These are phyloP conservation scores for Lysandra bellargus DNA, from an alignment of 2,888 invertebrate genomes.

Conservation along the genomic window DNA sequence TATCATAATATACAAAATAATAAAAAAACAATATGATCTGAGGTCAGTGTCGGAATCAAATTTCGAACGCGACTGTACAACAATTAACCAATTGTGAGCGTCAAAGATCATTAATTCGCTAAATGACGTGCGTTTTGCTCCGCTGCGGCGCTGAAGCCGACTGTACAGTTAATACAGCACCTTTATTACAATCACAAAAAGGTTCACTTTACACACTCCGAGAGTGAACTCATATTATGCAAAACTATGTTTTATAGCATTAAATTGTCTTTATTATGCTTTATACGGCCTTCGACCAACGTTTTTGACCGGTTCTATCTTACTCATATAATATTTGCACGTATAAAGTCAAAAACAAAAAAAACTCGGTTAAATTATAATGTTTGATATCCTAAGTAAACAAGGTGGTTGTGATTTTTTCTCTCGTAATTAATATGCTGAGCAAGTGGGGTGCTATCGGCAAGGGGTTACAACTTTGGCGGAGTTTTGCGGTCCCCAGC, in stretches of 20 bases:
- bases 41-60: background rate
- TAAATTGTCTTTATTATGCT: conserved; percentile 26
- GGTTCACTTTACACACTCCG: background rate
- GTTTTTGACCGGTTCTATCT: conserved; percentile 28
- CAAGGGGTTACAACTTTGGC: conserved; percentile 12
- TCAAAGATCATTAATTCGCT: conserved; percentile 32
- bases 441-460: background rate
- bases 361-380: conserved; percentile 16
- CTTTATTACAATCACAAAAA: background rate
- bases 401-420: conserved; percentile 1
- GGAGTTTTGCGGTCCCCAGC: conserved; percentile 1
- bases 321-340: conserved; percentile 24
- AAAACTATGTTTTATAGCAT: conserved; percentile 26
- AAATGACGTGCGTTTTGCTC: conserved; percentile 29
- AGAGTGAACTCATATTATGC: background rate
- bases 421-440: conserved; percentile 16
- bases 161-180: background rate
- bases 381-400: conserved; percentile 14
- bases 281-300: conserved; percentile 27
- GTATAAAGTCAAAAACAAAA: background rate
- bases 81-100: conserved; percentile 30
- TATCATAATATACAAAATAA: too few species aligned
- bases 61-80: background rate
- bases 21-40: background rate
- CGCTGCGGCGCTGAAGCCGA: conserved; percentile 11